Conservation (phyloP, 2,888 invertebrate species). For the Archips xylosteana region DNA sequence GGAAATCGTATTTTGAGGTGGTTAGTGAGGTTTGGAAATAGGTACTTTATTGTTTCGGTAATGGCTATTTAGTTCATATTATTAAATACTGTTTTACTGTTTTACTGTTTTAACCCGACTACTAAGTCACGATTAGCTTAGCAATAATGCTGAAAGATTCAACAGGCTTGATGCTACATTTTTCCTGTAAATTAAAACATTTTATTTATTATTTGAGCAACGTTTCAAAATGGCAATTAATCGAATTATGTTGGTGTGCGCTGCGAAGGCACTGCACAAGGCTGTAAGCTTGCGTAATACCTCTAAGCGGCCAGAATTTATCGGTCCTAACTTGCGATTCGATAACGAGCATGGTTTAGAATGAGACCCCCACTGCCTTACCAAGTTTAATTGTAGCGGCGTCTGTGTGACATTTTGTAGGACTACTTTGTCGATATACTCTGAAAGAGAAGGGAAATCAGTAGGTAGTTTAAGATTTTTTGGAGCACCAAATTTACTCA, state of each 20-base stretch:
- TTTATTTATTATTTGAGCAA: too few species aligned
- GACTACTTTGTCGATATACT: constrained; percentile 5
- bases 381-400: constrained; percentile 39
- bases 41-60: too few species aligned
- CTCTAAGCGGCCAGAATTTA: constrained; percentile 41
- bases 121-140: not conserved
- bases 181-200: not conserved
- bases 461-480: too few species aligned
- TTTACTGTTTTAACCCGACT: too few species aligned
- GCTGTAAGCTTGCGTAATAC: constrained; percentile 35
- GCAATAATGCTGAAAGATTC: not conserved
- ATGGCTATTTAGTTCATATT: too few species aligned
- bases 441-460: not conserved
- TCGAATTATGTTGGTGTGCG: constrained; percentile 22
- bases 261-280: constrained; percentile 21
- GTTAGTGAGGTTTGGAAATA: too few species aligned
- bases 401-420: constrained; percentile 28
- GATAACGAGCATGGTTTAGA: constrained; percentile 41
- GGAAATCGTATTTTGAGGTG: too few species aligned
- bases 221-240: constrained; percentile 13
- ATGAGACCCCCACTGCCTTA: constrained; percentile 39
- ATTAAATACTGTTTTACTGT: too few species aligned
- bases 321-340: constrained; percentile 42
- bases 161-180: not conserved
- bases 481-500: too few species aligned